Conservation (phyloP, 2,113 vertebrate genomes). For the Daphoenositta chrysoptera region DNA sequence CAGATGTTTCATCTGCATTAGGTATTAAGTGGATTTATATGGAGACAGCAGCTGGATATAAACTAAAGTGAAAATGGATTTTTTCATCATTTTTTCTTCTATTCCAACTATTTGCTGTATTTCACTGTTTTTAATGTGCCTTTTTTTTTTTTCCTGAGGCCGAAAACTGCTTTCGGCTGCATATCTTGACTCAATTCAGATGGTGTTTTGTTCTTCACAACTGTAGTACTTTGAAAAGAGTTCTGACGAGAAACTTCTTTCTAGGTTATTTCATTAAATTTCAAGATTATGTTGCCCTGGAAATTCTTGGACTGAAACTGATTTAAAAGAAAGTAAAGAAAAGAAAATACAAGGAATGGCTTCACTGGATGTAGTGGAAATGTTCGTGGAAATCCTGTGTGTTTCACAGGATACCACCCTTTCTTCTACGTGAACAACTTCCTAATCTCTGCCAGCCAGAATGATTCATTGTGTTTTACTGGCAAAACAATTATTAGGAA, state of each 20-base stretch:
- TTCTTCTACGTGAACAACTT: not conserved
- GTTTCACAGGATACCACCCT: not conserved
- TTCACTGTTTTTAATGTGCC: not conserved
- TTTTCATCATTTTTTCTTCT: not conserved
- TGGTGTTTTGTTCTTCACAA: not conserved
- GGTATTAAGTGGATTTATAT: not conserved
- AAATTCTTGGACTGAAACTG: not conserved
- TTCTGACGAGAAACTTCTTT: not conserved
- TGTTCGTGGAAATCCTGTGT: not conserved
- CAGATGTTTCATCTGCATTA: fast-evolving
- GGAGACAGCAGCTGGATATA: not conserved
- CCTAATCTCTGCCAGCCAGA: not conserved
- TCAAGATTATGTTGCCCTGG: not conserved
- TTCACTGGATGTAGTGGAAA: not conserved
- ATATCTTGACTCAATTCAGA: not conserved
- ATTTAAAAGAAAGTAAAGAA: not conserved
- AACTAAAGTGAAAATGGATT: not conserved
- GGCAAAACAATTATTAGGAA: not conserved
- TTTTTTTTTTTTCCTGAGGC: not conserved
- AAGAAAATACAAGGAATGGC: not conserved
- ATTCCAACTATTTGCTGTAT: not conserved
- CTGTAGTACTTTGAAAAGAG: not conserved
- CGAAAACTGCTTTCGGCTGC: not conserved
- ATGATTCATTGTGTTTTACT: not conserved
- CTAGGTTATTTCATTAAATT: not conserved